A percentile compares a stretch with the other conserved stretches of the same genome.
phyloP scores from a whole-genome alignment of 2,888 invertebrate genomes.

The Cryptophagus acutangulus region DNA sequence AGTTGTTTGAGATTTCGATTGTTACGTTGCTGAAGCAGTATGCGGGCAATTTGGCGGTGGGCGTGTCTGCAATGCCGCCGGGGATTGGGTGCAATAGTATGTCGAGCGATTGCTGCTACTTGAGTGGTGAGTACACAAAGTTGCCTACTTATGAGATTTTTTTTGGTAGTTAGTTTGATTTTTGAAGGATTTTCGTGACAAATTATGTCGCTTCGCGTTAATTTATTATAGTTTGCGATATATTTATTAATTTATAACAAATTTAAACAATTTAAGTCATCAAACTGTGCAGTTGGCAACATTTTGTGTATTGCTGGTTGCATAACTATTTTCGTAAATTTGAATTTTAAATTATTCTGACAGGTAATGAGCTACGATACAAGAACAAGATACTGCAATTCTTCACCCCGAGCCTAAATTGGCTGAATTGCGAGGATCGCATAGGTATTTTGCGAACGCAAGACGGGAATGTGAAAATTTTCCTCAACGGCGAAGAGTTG shows the following conservation, averaged over 20 bases:
- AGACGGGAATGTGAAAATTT: slow-evolving; percentile 66
- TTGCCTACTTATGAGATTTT: too few species aligned
- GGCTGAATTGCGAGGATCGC: slow-evolving; percentile 75
- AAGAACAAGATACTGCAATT: slow-evolving; percentile 62
- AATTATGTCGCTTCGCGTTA: neutral
- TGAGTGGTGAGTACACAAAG: slow-evolving; percentile 51
- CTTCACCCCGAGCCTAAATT: slow-evolving; percentile 70
- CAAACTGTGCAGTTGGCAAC: too few species aligned
- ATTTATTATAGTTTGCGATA: too few species aligned
- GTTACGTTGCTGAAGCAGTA: slow-evolving; percentile 58
- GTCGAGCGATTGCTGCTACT: slow-evolving; percentile 65
- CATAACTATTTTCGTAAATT: neutral
- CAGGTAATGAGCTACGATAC: slow-evolving; percentile 65
- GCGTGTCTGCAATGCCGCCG: slow-evolving; percentile 62
- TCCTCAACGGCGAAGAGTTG: slow-evolving; percentile 77
- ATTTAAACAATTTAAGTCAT: too few species aligned
- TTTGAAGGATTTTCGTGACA: too few species aligned
- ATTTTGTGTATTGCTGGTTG: neutral
- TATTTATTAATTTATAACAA: too few species aligned
- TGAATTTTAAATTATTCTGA: slow-evolving; percentile 13
- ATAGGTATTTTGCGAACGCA: slow-evolving; percentile 69
- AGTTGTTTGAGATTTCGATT: slow-evolving; percentile 74
- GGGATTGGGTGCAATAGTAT: slow-evolving; percentile 59
- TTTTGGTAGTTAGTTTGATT: neutral
- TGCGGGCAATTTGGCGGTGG: slow-evolving; percentile 69